Evolutionary conservation across 2,888 invertebrate genomes (phyloP), one percentile per base, ranked within the genome.

Genomic region (Lithophane semibrunnea): DNA sequence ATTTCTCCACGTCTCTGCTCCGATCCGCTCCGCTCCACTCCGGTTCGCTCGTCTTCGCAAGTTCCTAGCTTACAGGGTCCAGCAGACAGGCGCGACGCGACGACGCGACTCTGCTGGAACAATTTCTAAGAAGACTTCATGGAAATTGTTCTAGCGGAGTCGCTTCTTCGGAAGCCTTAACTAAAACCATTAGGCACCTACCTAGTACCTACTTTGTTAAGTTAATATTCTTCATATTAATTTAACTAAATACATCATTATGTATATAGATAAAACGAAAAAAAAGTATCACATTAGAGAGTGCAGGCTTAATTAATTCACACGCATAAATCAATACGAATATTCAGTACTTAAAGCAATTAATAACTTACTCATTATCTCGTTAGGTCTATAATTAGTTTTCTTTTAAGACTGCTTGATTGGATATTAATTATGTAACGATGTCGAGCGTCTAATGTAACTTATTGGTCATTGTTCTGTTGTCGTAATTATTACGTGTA

Each of bases 361-460:
- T 80, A 80, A 65, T 79, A 61, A 61, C 60, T 49, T 58, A 42
- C 58, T 76, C 75, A 80, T 79, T 85, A 80, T 78, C 77, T 79
- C 61, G 60, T 60, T 75, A 68, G 69, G 75, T 75, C 75, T 82
- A 75, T 79, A 70, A 83, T 87, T 87, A 79, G 64, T 66, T 86
- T 85, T 85, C 76, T 83, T 87, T 79, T 67, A 66, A 67, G 5
- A 42, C 5, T 69, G 72, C 68, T 72, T 81, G 47, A 76, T 83
- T 79, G 47, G 9, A 64, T 60, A 68, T 67, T 74, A 79, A 83
- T 87, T 83, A 79, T 29, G 74, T 76, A 76, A 79, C 52, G 65
- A 77, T 80, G 42, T 56, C 37, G 16, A 58, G 5, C 42, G 24
- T 65, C 16, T 73, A 52, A 74, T 75, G 52, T 77, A 58, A 72